Base-by-base conservation (phyloP, 1,140 invertebrate genomes). In the Calycopis cecrops region DNA sequence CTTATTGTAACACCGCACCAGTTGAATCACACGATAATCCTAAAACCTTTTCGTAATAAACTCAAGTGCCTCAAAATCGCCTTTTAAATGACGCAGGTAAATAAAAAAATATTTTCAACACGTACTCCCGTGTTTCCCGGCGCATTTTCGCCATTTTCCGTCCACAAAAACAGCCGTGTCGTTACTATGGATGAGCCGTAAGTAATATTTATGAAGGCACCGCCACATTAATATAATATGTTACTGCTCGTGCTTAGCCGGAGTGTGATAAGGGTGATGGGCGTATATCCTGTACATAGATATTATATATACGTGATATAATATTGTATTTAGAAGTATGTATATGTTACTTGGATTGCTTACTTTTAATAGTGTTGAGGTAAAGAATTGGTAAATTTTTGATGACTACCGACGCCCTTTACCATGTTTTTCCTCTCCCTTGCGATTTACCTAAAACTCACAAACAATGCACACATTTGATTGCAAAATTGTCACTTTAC, bases 121-220 rank as follows among this genome's bases (percentile, higher is more conserved):
- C 40, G 40, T 16, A 16, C 16, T 44, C 40, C 14, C 40, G 9
- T 9, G 7, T 44, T 16, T 12, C 9, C 16, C 17, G 40, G 40
- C 21, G 40, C 14, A 44, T 52, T 52, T 52, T 42, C 38, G 52
- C 40, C 40, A 38, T 54, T 54, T 54, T 35, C 21, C 18, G 6
- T 28, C 10, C 17, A n/a, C 33, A 56, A 56, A 56, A 56, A 48
- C 35, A 35, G 17, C 48, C 18, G 21, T 38, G 48, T 56, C 48
- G 33, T 48, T 48, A 49, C 48, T 56, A 56, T 49, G 48, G 48
- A 49, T 56, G 54, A 49, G 47, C 21, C 47, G 34, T 56, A 48
- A 56, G 54, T 49, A 48, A 56, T 56, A 56, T 56, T 49, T 49
- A 49, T 56, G 53, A 55, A 55, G 47, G 47, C 53, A 34, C 53